Evolutionary conservation across 2,888 invertebrate species (phyloP).

Genomic region (Cancer borealis): DNA sequence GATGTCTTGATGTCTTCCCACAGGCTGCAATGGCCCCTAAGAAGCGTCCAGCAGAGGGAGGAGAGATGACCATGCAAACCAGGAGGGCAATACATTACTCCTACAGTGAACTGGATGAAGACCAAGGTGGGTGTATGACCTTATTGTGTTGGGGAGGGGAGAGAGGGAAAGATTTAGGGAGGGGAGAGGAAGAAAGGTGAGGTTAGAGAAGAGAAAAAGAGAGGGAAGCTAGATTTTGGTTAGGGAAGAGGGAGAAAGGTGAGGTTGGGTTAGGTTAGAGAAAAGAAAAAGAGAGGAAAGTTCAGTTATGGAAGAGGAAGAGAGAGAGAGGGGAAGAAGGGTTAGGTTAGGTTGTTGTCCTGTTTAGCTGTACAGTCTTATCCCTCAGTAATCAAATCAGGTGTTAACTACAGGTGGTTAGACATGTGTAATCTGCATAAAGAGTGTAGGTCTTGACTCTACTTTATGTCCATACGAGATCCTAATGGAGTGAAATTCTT

Average conservation of each 20-base stretch:
- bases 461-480: neutral
- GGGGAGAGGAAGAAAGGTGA: neutral
- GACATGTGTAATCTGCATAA: neutral
- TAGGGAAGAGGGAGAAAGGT: too few relatives aligned
- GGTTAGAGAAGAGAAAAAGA: too few relatives aligned
- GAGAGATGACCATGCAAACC: constrained; percentile 57
- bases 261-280: too few relatives aligned
- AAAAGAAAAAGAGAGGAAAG: too few relatives aligned
- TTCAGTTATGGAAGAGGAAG: too few relatives aligned
- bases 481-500: neutral
- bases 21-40: constrained; percentile 68
- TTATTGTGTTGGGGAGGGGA: too few relatives aligned
- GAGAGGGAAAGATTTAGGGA: neutral
- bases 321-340: too few relatives aligned
- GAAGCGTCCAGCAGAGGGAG: constrained; percentile 33
- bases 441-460: neutral
- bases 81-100: constrained; percentile 50
- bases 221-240: too few relatives aligned
- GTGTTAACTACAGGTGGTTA: neutral
- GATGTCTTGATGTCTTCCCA: neutral
- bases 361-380: neutral
- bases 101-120: constrained; percentile 75
- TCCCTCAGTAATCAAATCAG: neutral
- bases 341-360: constrained; percentile 27
- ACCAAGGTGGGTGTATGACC: constrained; percentile 62